Percentiles rank a stretch among this genome's conserved stretches.
phyloP scores from a whole-genome alignment of 2,888 invertebrate species.

The Microctonus hyperodae region DNA sequence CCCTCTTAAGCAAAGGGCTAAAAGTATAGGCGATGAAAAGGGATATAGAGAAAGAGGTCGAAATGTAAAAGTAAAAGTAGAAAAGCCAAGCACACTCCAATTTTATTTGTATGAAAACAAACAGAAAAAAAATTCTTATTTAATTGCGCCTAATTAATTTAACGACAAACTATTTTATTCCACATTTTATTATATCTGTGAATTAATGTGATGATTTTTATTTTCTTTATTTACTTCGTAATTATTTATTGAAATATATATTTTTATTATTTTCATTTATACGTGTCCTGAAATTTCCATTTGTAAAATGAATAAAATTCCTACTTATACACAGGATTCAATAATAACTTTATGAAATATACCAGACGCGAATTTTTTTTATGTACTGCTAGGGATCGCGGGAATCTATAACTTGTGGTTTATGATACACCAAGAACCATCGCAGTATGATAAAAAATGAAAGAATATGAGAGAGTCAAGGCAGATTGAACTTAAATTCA shows the following conservation, averaged over 20 bases:
- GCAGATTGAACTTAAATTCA: conserved; percentile 7
- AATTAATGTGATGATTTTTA: not conserved
- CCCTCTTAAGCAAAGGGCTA: conserved; percentile 59
- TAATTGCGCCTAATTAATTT: conserved; percentile 63
- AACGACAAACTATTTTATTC: conserved; percentile 56
- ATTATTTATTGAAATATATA: not conserved
- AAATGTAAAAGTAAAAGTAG: not conserved
- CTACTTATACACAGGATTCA: not conserved
- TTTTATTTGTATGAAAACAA: conserved; percentile 40
- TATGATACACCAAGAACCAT: not conserved
- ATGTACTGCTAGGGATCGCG: too few relatives aligned
- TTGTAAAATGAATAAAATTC: not conserved
- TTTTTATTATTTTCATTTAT: not conserved
- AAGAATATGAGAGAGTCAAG: not conserved
- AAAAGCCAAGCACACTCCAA: conserved; percentile 20
- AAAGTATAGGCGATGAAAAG: conserved; percentile 31
- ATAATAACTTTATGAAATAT: not conserved
- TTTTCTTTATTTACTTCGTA: not conserved
- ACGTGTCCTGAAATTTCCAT: not conserved
- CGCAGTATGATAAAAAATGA: not conserved
- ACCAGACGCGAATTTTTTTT: not conserved
- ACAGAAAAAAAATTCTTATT: conserved; percentile 35
- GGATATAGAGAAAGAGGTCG: conserved; percentile 19
- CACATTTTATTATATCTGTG: not conserved
- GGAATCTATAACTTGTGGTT: not conserved